Evolutionary conservation across 1,140 invertebrate genomes (phyloP), one percentile per base, ranked within the genome.

Genomic region (Cyclina sinensis): DNA sequence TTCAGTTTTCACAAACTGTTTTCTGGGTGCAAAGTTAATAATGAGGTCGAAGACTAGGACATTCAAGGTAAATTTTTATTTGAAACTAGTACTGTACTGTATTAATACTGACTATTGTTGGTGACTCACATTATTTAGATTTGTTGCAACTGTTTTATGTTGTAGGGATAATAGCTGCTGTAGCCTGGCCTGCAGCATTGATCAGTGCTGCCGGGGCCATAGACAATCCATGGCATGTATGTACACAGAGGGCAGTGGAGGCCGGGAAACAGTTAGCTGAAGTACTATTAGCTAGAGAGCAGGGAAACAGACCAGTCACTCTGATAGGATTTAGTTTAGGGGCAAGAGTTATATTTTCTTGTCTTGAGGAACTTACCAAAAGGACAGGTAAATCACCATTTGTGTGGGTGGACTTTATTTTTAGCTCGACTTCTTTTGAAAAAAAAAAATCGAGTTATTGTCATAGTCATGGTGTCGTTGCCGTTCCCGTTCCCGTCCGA

Each of bases 211-310:
- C 97, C 12, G 96, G 96, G 48, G 96, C 97, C 0, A 97, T 97
- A 76, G 97, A 97, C 92, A 97, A 97, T 94, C 97, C 97, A 0
- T 97, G 97, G 97, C 97, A 97, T 76, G 97, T 97, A 0, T 97
- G 97, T 93, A 96, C 97, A 84, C 94, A 97, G 78, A 93, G 97
- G 68, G 96, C 97, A 37, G 96, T 96, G 18, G 96, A 97, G 94
- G 96, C 93, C 37, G 97, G 97, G 0, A 96, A 97, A 92, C 97
- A 97, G 92, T 94, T 98, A 16, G 97, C 97, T 7, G 97, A 97
- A 86, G 96, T 97, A 37, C 93, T 97, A 7, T 92, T 97, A 2
- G 94, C 96, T 16, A 94, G 97, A 86, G 96, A 97, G 91, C 97
- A 97, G 94, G 97, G 97, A 18, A 96, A 97, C 91, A 94, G 97